Percentiles rank a stretch among this genome's conserved stretches.
These are phyloP conservation scores for Steinernema feltiae DNA, from an alignment of 1,140 invertebrate species.

Conservation along the genomic window DNA sequence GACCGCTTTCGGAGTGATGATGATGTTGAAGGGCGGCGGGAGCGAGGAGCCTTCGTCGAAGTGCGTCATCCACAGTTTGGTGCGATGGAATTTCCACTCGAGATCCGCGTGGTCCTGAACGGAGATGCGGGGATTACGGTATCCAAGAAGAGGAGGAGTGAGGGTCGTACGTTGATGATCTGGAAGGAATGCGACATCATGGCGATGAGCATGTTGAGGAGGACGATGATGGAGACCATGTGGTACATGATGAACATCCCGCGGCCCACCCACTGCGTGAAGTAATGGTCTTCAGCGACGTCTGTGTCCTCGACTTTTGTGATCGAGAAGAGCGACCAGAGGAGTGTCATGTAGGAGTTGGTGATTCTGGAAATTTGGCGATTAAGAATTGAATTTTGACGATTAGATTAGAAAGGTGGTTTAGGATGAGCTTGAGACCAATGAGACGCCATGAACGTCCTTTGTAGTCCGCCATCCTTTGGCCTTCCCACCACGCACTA, in stretches of 20 bases:
- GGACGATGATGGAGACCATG: conserved; percentile 64
- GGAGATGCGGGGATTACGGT: conserved; percentile 3
- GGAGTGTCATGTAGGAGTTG: conserved; percentile 62
- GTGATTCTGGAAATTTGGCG: conserved; percentile 59
- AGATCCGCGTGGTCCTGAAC: conserved; percentile 64
- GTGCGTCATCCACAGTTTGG: conserved; percentile 65
- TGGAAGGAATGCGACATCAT: conserved; percentile 66
- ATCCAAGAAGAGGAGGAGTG: background rate
- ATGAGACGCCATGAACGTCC: too few species aligned
- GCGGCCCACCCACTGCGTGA: conserved; percentile 49
- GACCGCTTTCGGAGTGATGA: conserved; percentile 64
- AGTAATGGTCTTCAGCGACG: conserved; percentile 45
- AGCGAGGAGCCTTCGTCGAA: conserved; percentile 64
- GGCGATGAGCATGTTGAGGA: conserved; percentile 66
- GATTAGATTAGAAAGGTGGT: background rate
- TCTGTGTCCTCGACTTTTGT: conserved; percentile 60
- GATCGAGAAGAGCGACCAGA: conserved; percentile 64
- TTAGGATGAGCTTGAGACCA: too few species aligned
- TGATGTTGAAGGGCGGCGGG: conserved; percentile 64
- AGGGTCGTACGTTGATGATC: conserved; percentile 64
- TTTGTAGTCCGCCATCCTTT: too few species aligned
- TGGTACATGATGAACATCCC: conserved; percentile 52
- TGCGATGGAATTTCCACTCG: conserved; percentile 65
- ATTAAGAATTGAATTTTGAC: conserved; percentile 18
- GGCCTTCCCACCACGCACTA: too few species aligned